These are phyloP conservation scores for Bombus difficillimus DNA, from an alignment of 1,140 invertebrate species.

Conservation along the genomic window DNA sequence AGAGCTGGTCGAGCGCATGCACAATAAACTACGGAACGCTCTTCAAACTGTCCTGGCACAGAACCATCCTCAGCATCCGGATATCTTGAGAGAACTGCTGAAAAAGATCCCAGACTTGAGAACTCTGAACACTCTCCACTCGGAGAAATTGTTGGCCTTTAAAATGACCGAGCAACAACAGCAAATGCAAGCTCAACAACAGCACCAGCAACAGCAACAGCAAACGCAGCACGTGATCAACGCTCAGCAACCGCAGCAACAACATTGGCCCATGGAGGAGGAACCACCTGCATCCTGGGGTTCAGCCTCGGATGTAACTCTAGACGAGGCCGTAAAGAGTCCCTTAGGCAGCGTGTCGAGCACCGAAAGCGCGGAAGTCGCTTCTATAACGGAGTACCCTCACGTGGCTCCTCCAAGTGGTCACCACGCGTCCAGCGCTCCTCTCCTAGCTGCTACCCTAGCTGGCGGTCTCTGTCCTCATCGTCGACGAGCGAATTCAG, in stretches of 20 bases:
- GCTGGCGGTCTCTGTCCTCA: slow-evolving; percentile 87
- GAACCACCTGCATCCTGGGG: slow-evolving; percentile 85
- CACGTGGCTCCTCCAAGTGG: slow-evolving; percentile 75
- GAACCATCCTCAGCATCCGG: slow-evolving; percentile 91
- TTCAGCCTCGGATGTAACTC: slow-evolving; percentile 86
- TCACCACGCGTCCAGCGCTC: slow-evolving; percentile 85
- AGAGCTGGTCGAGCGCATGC: slow-evolving; percentile 96
- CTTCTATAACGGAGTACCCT: slow-evolving; percentile 85
- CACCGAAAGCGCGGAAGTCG: slow-evolving; percentile 88
- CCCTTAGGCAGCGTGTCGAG: slow-evolving; percentile 93
- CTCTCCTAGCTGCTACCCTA: slow-evolving; percentile 89
- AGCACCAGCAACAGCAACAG: slow-evolving; percentile 71
- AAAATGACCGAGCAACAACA: slow-evolving; percentile 95
- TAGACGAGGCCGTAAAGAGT: slow-evolving; percentile 91
- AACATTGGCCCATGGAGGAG: slow-evolving; percentile 82
- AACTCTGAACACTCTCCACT: slow-evolving; percentile 97
- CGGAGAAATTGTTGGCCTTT: slow-evolving; percentile 96
- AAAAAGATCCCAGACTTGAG: slow-evolving; percentile 97
- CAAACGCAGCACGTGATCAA: slow-evolving; percentile 69
- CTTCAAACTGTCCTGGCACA: slow-evolving; percentile 94
- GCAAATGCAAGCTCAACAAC: slow-evolving; percentile 86
- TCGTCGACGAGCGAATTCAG: slow-evolving; percentile 89
- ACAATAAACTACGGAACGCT: slow-evolving; percentile 92
- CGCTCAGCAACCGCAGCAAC: slow-evolving; percentile 82
- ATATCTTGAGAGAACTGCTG: slow-evolving; percentile 93